These are phyloP conservation scores for Polia nebulosa DNA, from an alignment of 2,888 invertebrate genomes.

Conservation along the genomic window DNA sequence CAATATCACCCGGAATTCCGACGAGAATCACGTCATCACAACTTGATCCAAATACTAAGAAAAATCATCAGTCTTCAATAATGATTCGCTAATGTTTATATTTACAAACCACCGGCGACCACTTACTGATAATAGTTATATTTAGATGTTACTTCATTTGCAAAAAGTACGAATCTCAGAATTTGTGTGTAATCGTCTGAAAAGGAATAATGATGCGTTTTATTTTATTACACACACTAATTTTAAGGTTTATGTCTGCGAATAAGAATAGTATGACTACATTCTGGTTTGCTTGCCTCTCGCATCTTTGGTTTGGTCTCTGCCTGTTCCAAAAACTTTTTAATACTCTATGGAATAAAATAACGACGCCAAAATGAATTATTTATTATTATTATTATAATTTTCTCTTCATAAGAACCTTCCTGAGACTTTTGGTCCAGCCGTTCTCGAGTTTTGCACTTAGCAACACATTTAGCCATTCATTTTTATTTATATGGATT, in stretches of 20 bases:
- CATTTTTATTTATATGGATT: too few relatives aligned
- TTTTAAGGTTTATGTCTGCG: not conserved
- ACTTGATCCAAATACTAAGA: conserved; percentile 39
- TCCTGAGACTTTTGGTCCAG: too few relatives aligned
- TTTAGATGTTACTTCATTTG: conserved; percentile 33
- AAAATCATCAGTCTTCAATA: conserved; percentile 4
- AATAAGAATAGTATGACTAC: not conserved
- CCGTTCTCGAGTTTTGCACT: too few relatives aligned
- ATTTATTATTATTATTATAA: too few relatives aligned
- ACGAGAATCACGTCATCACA: conserved; percentile 30
- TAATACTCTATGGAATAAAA: too few relatives aligned
- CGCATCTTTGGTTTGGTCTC: too few relatives aligned
- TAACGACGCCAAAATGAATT: too few relatives aligned
- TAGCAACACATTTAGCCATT: too few relatives aligned
- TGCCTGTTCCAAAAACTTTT: too few relatives aligned
- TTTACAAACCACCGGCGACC: conserved; percentile 23
- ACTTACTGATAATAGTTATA: conserved; percentile 38
- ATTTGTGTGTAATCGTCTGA: not conserved
- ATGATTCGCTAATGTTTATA: conserved; percentile 26
- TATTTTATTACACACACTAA: not conserved
- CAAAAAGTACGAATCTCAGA: not conserved
- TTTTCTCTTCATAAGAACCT: too few relatives aligned
- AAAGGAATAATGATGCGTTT: conserved; percentile 13
- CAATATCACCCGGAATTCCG: conserved; percentile 37
- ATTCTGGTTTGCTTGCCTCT: not conserved